These are phyloP conservation scores for Sphaeramia orbicularis DNA, from an alignment of 2,797 vertebrate species.

Conservation along the genomic window DNA sequence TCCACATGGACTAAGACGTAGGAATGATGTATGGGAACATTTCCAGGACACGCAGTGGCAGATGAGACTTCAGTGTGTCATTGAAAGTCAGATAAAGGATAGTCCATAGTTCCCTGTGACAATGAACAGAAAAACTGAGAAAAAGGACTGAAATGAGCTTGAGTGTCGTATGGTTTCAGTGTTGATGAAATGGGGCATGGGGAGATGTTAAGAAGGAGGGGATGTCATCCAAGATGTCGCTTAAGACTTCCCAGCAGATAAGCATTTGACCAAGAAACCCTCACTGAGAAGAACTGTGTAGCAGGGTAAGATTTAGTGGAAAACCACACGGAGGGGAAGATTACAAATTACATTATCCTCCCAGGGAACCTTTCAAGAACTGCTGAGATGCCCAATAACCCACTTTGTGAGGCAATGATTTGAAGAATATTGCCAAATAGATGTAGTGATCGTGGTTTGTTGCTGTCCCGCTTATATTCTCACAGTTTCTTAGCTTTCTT, in stretches of 20 bases:
- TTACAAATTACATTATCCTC: conserved; percentile 50
- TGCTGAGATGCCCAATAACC: conserved; percentile 28
- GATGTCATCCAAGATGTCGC: conserved; percentile 19
- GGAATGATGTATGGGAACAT: conserved; percentile 8
- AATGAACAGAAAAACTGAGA: neutral
- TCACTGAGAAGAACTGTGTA: conserved; percentile 2
- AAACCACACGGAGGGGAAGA: conserved; percentile 37
- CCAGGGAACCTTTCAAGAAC: conserved; percentile 35
- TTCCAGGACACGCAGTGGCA: conserved; percentile 3
- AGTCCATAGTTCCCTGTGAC: conserved; percentile 1
- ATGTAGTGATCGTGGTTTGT: conserved; percentile 24
- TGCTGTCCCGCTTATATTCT: conserved; percentile 15
- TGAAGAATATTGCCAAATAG: conserved; percentile 36
- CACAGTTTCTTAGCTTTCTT: neutral
- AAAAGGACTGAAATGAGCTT: conserved; percentile 20
- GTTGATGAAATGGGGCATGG: conserved; percentile 36
- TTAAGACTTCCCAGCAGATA: conserved; percentile 23
- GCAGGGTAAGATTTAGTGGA: conserved; percentile 22
- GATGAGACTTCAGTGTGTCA: conserved; percentile 24
- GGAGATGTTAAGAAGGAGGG: conserved; percentile 14
- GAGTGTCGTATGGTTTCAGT: conserved; percentile 8
- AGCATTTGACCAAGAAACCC: conserved; percentile 15
- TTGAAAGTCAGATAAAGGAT: conserved; percentile 23
- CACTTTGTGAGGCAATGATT: conserved; percentile 33
- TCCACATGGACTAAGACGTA: neutral